phyloP scores from a whole-genome alignment of 1,140 invertebrate species.

The Hypothenemus hampei region DNA sequence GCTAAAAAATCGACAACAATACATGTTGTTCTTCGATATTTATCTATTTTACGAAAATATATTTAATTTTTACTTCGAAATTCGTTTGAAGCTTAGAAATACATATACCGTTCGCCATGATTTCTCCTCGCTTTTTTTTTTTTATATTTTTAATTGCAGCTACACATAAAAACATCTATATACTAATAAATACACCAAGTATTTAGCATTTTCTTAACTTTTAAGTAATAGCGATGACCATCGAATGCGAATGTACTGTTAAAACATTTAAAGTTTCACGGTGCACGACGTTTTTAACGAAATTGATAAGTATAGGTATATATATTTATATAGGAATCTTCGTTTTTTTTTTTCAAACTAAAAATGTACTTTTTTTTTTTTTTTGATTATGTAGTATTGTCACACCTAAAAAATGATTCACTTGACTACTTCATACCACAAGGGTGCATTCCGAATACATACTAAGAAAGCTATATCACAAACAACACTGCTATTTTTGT shows the following conservation, averaged over 20 bases:
- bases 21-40: conserved; percentile 34
- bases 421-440: conserved; percentile 5
- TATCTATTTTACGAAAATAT: conserved; percentile 40
- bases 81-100: conserved; percentile 35
- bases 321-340: too few species aligned
- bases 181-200: conserved; percentile 17
- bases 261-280: conserved; percentile 1
- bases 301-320: too few species aligned
- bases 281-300: too few species aligned
- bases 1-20: conserved; percentile 39
- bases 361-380: conserved; percentile 3
- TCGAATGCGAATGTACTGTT: conserved; percentile 4
- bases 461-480: too few species aligned
- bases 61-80: conserved; percentile 36
- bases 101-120: conserved; percentile 18
- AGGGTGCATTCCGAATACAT: too few species aligned
- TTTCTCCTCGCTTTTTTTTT: too few species aligned
- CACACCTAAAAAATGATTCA: conserved; percentile 16
- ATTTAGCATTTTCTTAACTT: conserved; percentile 26
- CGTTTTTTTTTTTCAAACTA: too few species aligned
- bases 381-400: conserved; percentile 26
- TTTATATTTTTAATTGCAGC: conserved; percentile 32
- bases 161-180: conserved; percentile 39
- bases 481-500: too few species aligned
- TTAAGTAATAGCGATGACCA: conserved; percentile 12